These are phyloP conservation scores for Otis tarda DNA, from an alignment of 2,113 vertebrate species.

Conservation along the genomic window DNA sequence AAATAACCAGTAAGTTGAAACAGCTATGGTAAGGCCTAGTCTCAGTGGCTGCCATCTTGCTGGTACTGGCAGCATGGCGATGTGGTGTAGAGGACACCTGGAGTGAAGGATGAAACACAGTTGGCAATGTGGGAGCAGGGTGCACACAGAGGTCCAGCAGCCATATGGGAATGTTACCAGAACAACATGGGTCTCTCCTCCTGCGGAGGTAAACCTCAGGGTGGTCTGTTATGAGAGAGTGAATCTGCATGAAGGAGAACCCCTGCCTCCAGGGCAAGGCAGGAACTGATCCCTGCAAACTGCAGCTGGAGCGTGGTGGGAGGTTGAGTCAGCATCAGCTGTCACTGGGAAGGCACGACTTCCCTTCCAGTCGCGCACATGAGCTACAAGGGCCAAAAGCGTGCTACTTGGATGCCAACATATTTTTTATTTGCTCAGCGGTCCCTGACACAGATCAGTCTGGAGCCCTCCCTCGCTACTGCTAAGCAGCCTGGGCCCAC, in stretches of 20 bases:
- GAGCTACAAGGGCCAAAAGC: not conserved
- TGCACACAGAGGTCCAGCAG: too few species aligned
- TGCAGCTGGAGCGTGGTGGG: not conserved
- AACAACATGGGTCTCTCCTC: not conserved
- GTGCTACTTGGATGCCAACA: not conserved
- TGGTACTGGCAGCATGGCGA: fast-evolving
- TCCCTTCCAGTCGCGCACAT: not conserved
- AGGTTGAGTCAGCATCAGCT: not conserved
- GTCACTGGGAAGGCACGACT: fast-evolving
- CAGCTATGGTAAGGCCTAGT: not conserved
- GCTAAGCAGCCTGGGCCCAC: not conserved
- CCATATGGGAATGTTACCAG: not conserved
- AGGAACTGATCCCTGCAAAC: not conserved
- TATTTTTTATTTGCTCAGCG: not conserved
- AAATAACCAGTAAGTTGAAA: not conserved
- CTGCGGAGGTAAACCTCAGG: not conserved
- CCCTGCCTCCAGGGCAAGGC: not conserved
- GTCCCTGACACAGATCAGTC: too few species aligned
- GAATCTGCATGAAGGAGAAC: not conserved
- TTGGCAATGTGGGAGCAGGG: not conserved
- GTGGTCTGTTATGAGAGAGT: not conserved
- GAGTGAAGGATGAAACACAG: not conserved
- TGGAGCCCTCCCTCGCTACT: not conserved
- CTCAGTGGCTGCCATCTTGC: not conserved
- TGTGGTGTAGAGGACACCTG: not conserved